phyloP scores from a whole-genome alignment of 2,113 vertebrate genomes.

The Corydoras maculifer region DNA sequence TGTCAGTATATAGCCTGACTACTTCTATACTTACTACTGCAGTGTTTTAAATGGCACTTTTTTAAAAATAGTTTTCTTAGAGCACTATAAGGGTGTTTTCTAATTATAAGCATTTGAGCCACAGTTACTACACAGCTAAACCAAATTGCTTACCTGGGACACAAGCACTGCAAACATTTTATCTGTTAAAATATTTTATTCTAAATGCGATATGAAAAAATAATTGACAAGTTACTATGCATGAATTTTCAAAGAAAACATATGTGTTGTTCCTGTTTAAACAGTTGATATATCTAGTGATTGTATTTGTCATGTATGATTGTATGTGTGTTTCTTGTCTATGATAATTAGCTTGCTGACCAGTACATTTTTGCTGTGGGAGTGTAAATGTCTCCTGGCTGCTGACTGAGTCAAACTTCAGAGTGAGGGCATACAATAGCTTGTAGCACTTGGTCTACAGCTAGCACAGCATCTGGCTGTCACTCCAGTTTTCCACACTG shows the following conservation, averaged over 20 bases:
- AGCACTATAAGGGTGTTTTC: too few species aligned
- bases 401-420: constrained; percentile 44
- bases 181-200: too few species aligned
- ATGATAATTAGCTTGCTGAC: constrained; percentile 40
- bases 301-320: background rate
- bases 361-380: constrained; percentile 33
- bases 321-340: constrained; percentile 29
- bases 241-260: background rate
- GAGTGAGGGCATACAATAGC: constrained; percentile 31
- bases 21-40: too few species aligned
- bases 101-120: too few species aligned
- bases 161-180: too few species aligned
- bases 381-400: constrained; percentile 41
- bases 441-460: constrained; percentile 27
- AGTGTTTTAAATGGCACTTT: too few species aligned
- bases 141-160: too few species aligned
- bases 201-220: too few species aligned
- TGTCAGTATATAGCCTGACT: too few species aligned
- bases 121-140: too few species aligned
- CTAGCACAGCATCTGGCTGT: constrained; percentile 21
- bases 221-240: background rate
- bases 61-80: too few species aligned
- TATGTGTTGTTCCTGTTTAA: background rate
- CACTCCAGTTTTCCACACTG: constrained; percentile 12
- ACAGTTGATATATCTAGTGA: background rate